Evolutionary conservation across 2,888 invertebrate species (phyloP), one percentile per base, ranked within the genome.

Genomic region (Folsomia candida): DNA sequence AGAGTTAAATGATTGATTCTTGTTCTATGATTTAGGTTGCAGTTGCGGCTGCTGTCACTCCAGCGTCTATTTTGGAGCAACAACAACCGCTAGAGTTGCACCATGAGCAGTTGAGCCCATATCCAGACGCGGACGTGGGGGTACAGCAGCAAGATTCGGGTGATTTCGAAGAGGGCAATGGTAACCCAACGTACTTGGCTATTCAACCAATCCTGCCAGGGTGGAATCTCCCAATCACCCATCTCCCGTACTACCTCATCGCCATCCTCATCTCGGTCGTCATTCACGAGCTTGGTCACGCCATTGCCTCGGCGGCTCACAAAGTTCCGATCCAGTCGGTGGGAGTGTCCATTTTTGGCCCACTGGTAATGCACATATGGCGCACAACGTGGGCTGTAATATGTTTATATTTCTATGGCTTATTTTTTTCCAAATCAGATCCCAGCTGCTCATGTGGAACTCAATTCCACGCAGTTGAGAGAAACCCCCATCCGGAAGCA

Each of bases 251-350:
- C 62, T 79, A 79, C 57, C 68, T 78, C n/a, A 47, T 79, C 24
- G 79, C 79, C 1, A 78, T 79, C 60, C 73, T 79, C 18, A 78
- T 79, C 61, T 79, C 79, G 2, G 79, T 79, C 20, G 75, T 78
- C 2, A 73, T 78, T n/a, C 79, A 79, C 60, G 79, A 79, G 62
- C 65, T 77, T 27, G 78, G 79, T 14, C 79, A 79, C 70, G 79
- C 79, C 1, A 70, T 79, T 18, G 79, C 79, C 9, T 78, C 79
- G 6, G 76, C 79, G 0, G 74, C 78, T 29, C 78, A 79, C 65
- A 75, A 78, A 28, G 78, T 79, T 60, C 79, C 79, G 47, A 76
- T 79, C 51, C 65, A 76, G 60, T 76, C 77, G 6, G 74, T 79
- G 28, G 79, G 79, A n/a, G 76, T 79, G 24, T 77, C 76, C 14